These are phyloP conservation scores for Bellardia bayeri DNA, from an alignment of 2,888 invertebrate species.

Conservation along the genomic window DNA sequence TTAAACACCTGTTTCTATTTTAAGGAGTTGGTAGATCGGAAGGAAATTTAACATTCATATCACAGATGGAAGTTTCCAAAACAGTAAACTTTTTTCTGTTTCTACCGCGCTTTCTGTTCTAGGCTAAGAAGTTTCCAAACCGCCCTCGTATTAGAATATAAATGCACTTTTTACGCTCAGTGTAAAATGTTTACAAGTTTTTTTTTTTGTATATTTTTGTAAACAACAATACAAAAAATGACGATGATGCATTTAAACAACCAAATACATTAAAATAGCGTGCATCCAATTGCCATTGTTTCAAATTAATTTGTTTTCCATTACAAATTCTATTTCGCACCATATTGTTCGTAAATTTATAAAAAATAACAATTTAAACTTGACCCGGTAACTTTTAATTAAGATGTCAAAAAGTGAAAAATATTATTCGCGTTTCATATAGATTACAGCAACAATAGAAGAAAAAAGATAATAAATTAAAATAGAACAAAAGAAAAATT, in stretches of 20 bases:
- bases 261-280: conserved; percentile 44
- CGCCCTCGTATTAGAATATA: too few species aligned
- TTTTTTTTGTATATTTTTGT: background rate
- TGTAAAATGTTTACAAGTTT: conserved; percentile 22
- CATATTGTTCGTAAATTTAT: conserved; percentile 7
- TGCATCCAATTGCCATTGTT: conserved; percentile 47
- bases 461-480: background rate
- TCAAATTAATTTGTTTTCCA: conserved; percentile 50
- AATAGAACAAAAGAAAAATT: conserved; percentile 16
- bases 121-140: too few species aligned
- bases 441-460: background rate
- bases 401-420: conserved; percentile 67
- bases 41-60: too few species aligned
- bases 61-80: too few species aligned
- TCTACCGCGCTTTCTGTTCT: too few species aligned
- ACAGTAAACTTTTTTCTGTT: too few species aligned
- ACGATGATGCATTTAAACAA: conserved; percentile 37
- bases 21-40: too few species aligned
- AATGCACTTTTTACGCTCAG: background rate
- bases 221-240: background rate
- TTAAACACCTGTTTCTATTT: too few species aligned
- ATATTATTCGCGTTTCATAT: conserved; percentile 18
- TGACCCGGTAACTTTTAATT: conserved; percentile 72
- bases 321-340: conserved; percentile 54
- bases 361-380: conserved; percentile 54